Base-by-base conservation (phyloP, 2,888 invertebrate genomes). In the Drosophila differens region DNA sequence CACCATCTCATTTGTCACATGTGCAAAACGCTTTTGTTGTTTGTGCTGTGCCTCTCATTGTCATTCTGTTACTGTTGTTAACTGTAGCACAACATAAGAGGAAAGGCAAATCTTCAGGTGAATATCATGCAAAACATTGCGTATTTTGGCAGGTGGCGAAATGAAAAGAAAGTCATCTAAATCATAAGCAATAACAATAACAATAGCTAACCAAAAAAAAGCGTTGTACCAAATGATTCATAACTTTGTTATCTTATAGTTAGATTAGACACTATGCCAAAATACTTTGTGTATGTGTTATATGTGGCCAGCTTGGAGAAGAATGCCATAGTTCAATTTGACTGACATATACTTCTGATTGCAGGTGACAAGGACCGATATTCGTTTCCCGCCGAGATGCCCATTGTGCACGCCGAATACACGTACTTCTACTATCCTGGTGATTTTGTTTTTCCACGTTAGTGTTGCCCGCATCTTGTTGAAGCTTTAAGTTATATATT, bases 351-450 rank as follows among this genome's bases (percentile, higher is more conserved):
- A 47, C 3, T 19, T 67, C 14, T 32, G 41, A 58, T 90, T 91
- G 53, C 91, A 95, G 97, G 97, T 54, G 96, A 96, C 91, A 94
- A 95, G 89, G 96, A 97, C 90, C 95, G 96, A 76, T 96, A 97
- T 83, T 96, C 96, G 35, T 94, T 99, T 78, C 99, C 99, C 1
- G 96, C 97, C 14, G 98, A 98, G 91, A 96, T 98, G 83, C 97
- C 98, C 25, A 95, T 98, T 35, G 92, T 99, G n/a, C 99, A 99
- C 93, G 97, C 98, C 0, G 99, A 99, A 92, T 97, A 98, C 81
- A 98, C 98, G 1, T 97, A 98, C 92, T 99, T 98, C 93, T 99
- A 99, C 92, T 99, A 99, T 92, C 98, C 99, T 0, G 97, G 97
- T 53, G 97, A 98, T 91, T 95, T 96, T 68, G 96, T 96, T 87